Evolutionary conservation across 92 coral and sea anemone genomes (phyloP), one percentile per base, ranked within the genome.

Genomic region (Siderastrea radians): DNA sequence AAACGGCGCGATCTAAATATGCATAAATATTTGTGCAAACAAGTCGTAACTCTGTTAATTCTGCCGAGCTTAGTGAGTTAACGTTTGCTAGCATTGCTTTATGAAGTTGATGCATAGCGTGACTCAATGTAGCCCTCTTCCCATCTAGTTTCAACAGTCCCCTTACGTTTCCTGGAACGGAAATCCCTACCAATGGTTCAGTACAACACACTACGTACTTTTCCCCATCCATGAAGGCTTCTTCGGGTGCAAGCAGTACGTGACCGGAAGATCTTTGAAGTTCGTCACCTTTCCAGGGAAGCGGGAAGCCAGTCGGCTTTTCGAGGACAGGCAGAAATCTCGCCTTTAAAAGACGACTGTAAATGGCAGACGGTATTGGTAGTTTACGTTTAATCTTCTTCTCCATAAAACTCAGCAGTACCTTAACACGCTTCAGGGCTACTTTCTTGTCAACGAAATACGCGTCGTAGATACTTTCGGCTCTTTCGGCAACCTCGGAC

Each of bases 401-500:
- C 49, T 55, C 62, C 58, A 93, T 87, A 68, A 93, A 87, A 1
- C 44, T 44, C 10, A 93, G 2, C 17, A 93, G 26, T 47, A 57
- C 83, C 80, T 47, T 73, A 10, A 72, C 82, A 7, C 96, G 82
- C 45, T 46, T 5, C 1, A 93, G 55, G 17, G 96, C 86, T 47
- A 52, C 50, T 38, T 88, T 14, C 8, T 81, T 68, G 51, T 88
- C 86, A 4, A 13, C 70, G 4, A 26, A 5, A 46, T 59, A 65
- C 64, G 88, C 68, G 19, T 7, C 14, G 26, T 81, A 78, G 14
- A 96, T 93, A 14, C 95, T 91, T 58, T 60, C 83, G 3, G 96
- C 94, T 72, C 96, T 90, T 54, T 90, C 98, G 8, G 87, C 48
- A 1, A 96, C 75, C 53, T 94, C 95, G 6, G 88, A 49, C 98